Base-by-base conservation (phyloP, 2,888 invertebrate species). In the Aproaerema taeniolella region DNA sequence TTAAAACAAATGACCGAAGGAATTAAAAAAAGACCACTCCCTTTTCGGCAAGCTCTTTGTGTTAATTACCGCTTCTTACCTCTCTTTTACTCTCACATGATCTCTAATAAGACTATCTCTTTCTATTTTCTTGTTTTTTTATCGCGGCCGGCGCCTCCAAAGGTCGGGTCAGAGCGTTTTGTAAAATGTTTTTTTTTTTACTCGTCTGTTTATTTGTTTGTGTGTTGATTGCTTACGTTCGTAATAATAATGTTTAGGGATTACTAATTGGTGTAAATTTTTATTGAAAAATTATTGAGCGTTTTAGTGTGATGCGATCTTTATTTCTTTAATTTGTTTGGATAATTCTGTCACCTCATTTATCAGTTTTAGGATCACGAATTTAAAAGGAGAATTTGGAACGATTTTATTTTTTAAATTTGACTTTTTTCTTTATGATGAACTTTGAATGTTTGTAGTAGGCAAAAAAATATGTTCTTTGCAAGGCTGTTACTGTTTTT, bases 201-300 rank as follows among this genome's bases (percentile, higher is more conserved):
- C 61, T 61, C 61, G 48, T 67, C 52, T 64, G 61, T 77, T 69
- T 78, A 69, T 77, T 71, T 68, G 71, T 67, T 58, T 65, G 65
- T 62, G 46, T 58, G 77, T 70, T 78, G 82, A 81, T 82, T 79
- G 73, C 66, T 67, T 59, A 55, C 59, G 67, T 58, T 60, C 50
- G 62, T 83, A 79, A 85, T 83, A 81, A 85, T 69, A 80, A 80
- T 79, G 78, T 80, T 83, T 82, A 78, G 61, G 59, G 52, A 47
- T 57, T 65, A 71, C 80, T 82, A 83, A 85, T 85, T 82, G 81
- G 73, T 81, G 77, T 79, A 79, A 74, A 77, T 70, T 77, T 78
- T 77, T 79, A 82, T 83, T 85, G 68, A 76, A 75, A 80, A 78
- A 68, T 71, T 80, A 33, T 24, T 41, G n/a, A 8, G n/a, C n/a